A percentile compares a stretch with the other conserved stretches of the same genome.
Conservation (phyloP, 2,797 vertebrate species). For the Sebastiscus albofasciatus region DNA sequence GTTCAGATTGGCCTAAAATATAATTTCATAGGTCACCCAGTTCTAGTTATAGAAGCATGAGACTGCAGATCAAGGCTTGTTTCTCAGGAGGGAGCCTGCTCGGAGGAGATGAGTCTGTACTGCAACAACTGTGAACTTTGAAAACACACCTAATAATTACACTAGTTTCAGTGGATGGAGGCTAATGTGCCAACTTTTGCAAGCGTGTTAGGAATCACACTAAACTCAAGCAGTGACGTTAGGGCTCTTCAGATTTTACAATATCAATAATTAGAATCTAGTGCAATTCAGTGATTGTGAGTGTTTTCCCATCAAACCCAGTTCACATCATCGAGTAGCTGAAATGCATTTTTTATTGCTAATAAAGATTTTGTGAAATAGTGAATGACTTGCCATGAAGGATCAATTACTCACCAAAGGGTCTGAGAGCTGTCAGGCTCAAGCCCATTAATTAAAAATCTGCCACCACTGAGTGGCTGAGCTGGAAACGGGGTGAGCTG, state of each 20-base stretch:
- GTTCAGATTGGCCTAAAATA: slow-evolving; percentile 76
- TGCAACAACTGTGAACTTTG: slow-evolving; percentile 23
- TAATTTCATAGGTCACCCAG: slow-evolving; percentile 78
- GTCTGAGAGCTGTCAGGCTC: slow-evolving; percentile 43
- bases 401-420: slow-evolving; percentile 52
- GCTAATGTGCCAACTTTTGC: background rate
- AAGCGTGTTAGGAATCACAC: background rate
- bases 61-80: slow-evolving; percentile 47
- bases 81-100: slow-evolving; percentile 34
- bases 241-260: background rate
- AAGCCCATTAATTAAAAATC: slow-evolving; percentile 70
- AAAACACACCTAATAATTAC: slow-evolving; percentile 5
- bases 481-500: slow-evolving; percentile 56
- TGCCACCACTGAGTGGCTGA: slow-evolving; percentile 54
- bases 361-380: slow-evolving; percentile 8
- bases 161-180: slow-evolving; percentile 3
- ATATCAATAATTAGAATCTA: background rate
- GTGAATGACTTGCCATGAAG: slow-evolving; percentile 33
- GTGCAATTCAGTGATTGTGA: background rate
- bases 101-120: slow-evolving; percentile 11
- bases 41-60: slow-evolving; percentile 71
- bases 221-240: background rate
- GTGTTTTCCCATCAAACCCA: background rate
- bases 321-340: background rate
- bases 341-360: slow-evolving; percentile 29